Evolutionary conservation across 2,888 invertebrate species (phyloP).

Genomic region (Dyspetes luteomarginatus): DNA sequence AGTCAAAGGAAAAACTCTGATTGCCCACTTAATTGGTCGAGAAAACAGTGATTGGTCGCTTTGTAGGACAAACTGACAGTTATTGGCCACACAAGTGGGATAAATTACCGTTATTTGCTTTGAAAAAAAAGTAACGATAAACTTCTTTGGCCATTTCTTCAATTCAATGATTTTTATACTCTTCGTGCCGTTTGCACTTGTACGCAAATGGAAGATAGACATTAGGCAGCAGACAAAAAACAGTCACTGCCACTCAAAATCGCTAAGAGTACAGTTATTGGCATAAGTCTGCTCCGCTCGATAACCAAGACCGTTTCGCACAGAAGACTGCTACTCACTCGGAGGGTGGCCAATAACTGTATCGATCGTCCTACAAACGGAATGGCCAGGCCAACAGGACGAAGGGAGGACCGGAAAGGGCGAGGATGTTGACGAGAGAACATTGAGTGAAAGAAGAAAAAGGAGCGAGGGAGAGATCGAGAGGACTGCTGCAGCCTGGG

Average conservation of each 20-base stretch:
- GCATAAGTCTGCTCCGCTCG: not conserved
- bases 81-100: not conserved
- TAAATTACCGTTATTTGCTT: not conserved
- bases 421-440: slow-evolving; percentile 5
- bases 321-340: not conserved
- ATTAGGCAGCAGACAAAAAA: not conserved
- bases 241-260: no score
- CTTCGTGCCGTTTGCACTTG: no score
- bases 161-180: no score
- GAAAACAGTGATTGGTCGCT: not conserved
- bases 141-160: not conserved
- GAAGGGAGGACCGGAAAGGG: slow-evolving; percentile 5
- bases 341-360: not conserved
- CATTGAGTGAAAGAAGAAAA: slow-evolving; percentile 1
- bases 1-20: not conserved
- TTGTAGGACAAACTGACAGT: not conserved
- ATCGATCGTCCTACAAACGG: not conserved
- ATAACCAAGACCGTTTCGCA: not conserved
- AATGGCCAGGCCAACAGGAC: not conserved
- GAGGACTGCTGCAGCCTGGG: slow-evolving; percentile 8
- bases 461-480: not conserved
- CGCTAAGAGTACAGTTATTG: not conserved
- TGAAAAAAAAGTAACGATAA: not conserved
- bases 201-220: no score
- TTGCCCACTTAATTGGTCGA: not conserved